These are phyloP conservation scores for Maccullochella peelii DNA, from an alignment of 2,113 vertebrate genomes.

Conservation along the genomic window DNA sequence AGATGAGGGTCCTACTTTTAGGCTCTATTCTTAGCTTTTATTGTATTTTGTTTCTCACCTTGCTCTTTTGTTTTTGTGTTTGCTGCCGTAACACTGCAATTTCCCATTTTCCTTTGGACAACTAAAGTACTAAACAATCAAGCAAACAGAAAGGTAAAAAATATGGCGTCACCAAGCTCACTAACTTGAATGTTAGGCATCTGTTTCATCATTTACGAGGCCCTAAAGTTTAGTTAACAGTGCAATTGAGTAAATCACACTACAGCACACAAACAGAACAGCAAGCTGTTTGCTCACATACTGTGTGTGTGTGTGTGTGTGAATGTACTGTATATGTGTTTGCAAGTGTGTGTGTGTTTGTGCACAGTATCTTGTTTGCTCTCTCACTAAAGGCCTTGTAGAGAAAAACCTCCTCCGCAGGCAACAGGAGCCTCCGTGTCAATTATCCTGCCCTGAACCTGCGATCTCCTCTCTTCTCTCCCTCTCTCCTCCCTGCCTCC, in stretches of 20 bases:
- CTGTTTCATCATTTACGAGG: slow-evolving; percentile 42
- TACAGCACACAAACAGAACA: slow-evolving; percentile 28
- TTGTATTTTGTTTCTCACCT: neutral
- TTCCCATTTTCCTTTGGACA: neutral
- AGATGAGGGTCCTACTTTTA: neutral
- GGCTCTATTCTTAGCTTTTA: neutral
- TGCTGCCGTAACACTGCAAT: neutral
- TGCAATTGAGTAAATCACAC: slow-evolving; percentile 31
- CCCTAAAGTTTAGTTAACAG: slow-evolving; percentile 26
- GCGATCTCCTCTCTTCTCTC: slow-evolving; percentile 72
- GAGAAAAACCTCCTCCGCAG: slow-evolving; percentile 77
- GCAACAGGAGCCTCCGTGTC: slow-evolving; percentile 81
- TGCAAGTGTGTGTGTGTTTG: slow-evolving; percentile 46
- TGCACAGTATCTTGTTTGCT: slow-evolving; percentile 77
- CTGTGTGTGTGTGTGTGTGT: slow-evolving; percentile 16
- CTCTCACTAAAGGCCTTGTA: slow-evolving; percentile 70
- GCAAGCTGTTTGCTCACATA: slow-evolving; percentile 40
- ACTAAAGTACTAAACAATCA: neutral
- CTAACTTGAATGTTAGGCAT: neutral
- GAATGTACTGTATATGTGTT: slow-evolving; percentile 5
- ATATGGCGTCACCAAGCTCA: neutral
- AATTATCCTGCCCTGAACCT: slow-evolving; percentile 86
- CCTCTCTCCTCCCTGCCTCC: slow-evolving; percentile 76
- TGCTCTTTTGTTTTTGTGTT: neutral
- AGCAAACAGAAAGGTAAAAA: slow-evolving; percentile 2